Conservation (phyloP, 1,140 invertebrate genomes). For the Babylonia areolata region DNA sequence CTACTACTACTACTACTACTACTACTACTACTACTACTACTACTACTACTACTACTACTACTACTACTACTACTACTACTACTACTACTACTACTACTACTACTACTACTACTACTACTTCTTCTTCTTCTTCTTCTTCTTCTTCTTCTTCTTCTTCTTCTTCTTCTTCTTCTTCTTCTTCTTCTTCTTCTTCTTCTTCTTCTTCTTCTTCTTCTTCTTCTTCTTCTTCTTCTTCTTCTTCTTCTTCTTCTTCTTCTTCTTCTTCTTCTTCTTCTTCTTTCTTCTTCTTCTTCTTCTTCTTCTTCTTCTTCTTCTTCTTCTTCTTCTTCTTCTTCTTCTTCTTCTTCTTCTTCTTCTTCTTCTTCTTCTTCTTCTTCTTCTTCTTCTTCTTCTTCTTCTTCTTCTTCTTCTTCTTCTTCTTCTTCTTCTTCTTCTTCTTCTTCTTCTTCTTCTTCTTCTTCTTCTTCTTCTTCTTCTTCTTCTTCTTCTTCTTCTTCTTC, state of each 20-base stretch:
- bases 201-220: too few relatives aligned
- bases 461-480: not conserved
- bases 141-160: too few relatives aligned
- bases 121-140: too few relatives aligned
- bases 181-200: too few relatives aligned
- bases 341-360: slow-evolving; percentile 28
- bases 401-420: not conserved
- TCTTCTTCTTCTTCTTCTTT: slow-evolving; percentile 3
- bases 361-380: not conserved
- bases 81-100: too few relatives aligned
- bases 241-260: slow-evolving; percentile 17
- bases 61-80: slow-evolving; percentile 23
- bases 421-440: not conserved
- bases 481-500: slow-evolving; percentile 1
- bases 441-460: not conserved
- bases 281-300: not conserved
- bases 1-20: slow-evolving; percentile 44
- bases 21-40: slow-evolving; percentile 35
- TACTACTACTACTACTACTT: too few relatives aligned
- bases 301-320: not conserved
- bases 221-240: slow-evolving; percentile 33
- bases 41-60: slow-evolving; percentile 27
- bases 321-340: not conserved
- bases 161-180: too few relatives aligned
- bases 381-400: not conserved